Percentiles rank a stretch among this genome's conserved stretches.
Evolutionary conservation across 64 coral and sea anemone genomes (phyloP).

Genomic region (Trachythela sp.): DNA sequence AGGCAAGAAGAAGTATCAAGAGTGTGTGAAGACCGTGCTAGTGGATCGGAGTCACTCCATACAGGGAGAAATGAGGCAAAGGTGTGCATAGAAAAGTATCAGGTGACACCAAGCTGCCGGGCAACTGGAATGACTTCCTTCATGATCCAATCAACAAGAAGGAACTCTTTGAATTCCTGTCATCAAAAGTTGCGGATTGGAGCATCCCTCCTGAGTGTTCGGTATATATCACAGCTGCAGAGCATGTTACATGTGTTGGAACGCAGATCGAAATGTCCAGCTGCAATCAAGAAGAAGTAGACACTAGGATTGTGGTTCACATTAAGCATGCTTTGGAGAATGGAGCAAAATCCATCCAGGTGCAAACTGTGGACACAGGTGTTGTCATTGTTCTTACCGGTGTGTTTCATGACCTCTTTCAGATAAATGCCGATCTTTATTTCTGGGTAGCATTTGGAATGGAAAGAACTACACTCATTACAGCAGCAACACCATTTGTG

Average conservation of each 20-base stretch:
- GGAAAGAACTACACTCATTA: constrained; percentile 31
- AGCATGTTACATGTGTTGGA: background rate
- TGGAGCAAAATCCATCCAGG: background rate
- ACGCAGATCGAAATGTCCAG: background rate
- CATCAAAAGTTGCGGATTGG: background rate
- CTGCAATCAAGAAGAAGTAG: background rate
- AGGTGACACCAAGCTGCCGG: too few relatives aligned
- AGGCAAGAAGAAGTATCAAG: constrained; percentile 40
- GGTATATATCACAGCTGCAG: constrained; percentile 14
- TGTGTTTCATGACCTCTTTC: constrained; percentile 14
- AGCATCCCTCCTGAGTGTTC: background rate
- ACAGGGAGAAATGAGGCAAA: background rate
- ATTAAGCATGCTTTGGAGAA: constrained; percentile 28
- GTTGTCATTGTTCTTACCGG: constrained; percentile 42
- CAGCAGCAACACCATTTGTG: constrained; percentile 37
- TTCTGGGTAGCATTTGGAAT: constrained; percentile 54
- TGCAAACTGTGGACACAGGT: constrained; percentile 49
- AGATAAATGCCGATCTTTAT: background rate
- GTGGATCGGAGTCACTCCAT: constrained; percentile 31
- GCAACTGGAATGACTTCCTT: too few relatives aligned
- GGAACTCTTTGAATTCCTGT: background rate
- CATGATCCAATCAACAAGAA: too few relatives aligned
- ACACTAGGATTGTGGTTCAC: constrained; percentile 50
- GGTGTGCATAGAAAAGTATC: too few relatives aligned
- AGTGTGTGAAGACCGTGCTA: constrained; percentile 29